These are phyloP conservation scores for Trimorus sp. DNA, from an alignment of 2,888 invertebrate species.

Conservation along the genomic window DNA sequence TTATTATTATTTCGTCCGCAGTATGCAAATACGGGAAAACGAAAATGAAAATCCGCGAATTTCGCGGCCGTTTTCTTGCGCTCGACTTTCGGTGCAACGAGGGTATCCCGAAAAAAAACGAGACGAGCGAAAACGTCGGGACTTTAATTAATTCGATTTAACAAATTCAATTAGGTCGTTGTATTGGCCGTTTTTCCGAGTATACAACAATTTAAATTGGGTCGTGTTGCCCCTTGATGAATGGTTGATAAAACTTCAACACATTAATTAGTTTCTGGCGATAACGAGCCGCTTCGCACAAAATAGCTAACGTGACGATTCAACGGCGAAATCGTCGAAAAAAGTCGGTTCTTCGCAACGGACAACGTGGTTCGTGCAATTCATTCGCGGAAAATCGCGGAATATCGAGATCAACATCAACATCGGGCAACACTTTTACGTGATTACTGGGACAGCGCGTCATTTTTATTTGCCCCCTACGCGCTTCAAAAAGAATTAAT, in stretches of 20 bases:
- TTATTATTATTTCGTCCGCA: neutral
- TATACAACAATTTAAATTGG: slow-evolving; percentile 1
- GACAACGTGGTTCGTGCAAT: no score
- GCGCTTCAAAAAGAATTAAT: no score
- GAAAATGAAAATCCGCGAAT: slow-evolving; percentile 12
- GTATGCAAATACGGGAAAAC: neutral
- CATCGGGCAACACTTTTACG: no score
- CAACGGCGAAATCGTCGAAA: neutral
- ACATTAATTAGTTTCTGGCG: slow-evolving; percentile 2
- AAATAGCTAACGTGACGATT: no score
- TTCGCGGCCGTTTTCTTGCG: neutral
- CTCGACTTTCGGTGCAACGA: neutral
- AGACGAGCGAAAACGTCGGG: neutral
- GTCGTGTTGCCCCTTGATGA: neutral
- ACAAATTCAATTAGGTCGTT: slow-evolving; percentile 1
- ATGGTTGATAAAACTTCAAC: slow-evolving; percentile 1
- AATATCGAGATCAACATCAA: no score
- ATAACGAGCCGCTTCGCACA: neutral
- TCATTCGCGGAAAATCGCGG: no score
- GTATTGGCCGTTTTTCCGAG: neutral
- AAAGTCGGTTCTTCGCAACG: neutral
- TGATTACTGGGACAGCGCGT: no score
- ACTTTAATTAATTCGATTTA: slow-evolving; percentile 9
- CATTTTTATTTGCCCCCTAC: no score
- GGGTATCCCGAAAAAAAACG: neutral